phyloP scores from a whole-genome alignment of 2,113 vertebrate genomes.

The Upupa epops region DNA sequence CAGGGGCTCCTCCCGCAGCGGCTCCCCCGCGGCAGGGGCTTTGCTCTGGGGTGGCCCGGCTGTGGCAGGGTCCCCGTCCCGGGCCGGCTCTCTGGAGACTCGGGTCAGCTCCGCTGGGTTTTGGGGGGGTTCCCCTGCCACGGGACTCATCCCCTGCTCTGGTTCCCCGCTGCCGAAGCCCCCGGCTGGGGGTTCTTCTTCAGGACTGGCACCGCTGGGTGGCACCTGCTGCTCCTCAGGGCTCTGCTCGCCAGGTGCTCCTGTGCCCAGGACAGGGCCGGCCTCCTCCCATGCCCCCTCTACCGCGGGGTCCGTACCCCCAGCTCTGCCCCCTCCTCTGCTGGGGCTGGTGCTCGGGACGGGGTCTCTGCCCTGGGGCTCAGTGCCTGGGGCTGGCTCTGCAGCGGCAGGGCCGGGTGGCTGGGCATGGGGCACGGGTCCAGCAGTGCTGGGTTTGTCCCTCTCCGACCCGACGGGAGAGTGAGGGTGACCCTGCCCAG shows the following conservation, averaged over 20 bases:
- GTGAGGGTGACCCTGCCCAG: not conserved
- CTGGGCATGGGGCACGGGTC: not conserved
- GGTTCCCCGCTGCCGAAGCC: not conserved
- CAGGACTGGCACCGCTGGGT: not conserved
- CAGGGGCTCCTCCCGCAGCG: not conserved
- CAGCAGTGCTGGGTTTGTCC: not conserved
- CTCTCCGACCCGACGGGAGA: not conserved
- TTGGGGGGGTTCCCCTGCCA: not conserved
- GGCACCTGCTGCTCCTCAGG: not conserved
- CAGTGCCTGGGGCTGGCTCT: not conserved
- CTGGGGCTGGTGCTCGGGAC: not conserved
- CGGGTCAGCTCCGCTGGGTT: not conserved
- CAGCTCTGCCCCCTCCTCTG: not conserved
- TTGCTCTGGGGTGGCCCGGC: not conserved
- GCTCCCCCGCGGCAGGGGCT: not conserved
- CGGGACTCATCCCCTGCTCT: not conserved
- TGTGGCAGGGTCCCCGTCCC: not conserved
- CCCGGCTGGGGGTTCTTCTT: not conserved
- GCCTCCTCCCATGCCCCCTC: not conserved
- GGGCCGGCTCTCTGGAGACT: too few species aligned
- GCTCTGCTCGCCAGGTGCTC: not conserved
- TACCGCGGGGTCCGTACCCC: not conserved
- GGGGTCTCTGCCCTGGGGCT: not conserved
- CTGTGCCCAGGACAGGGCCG: not conserved
- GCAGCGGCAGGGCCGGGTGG: not conserved